Percentiles rank a stretch among this genome's conserved stretches.
These are phyloP conservation scores for Ceratotherium simum DNA, from an alignment of 2,113 vertebrate species.

Conservation along the genomic window DNA sequence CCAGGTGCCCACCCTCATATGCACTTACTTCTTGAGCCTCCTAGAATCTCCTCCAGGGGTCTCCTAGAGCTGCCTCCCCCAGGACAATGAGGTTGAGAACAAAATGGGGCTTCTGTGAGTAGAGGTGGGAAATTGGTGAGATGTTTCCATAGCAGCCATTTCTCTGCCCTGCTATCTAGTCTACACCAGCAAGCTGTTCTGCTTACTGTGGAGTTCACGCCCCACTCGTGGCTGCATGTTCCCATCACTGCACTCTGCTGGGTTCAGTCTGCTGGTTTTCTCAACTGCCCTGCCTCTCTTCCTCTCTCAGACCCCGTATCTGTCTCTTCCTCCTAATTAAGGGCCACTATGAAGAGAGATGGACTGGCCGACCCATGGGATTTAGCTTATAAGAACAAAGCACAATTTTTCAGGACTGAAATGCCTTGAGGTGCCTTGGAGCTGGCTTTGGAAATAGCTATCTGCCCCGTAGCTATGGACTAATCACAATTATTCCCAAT, in stretches of 20 bases:
- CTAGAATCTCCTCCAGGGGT: not conserved
- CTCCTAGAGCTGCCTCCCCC: not conserved
- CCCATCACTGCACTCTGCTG: not conserved
- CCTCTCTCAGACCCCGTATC: not conserved
- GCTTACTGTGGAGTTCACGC: not conserved
- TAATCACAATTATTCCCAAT: not conserved
- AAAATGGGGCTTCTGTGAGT: not conserved
- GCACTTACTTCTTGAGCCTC: not conserved
- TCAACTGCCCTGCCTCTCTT: not conserved
- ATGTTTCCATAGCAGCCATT: not conserved
- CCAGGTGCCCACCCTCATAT: not conserved
- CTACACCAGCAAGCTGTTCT: not conserved
- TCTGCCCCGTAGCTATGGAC: not conserved
- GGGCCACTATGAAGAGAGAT: slow-evolving; percentile 48
- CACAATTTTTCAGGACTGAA: slow-evolving; percentile 79
- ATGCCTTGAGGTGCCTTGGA: slow-evolving; percentile 81
- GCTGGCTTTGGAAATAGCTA: slow-evolving; percentile 70
- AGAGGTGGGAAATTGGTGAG: slow-evolving; percentile 8
- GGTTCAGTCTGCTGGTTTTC: not conserved
- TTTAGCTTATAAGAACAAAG: slow-evolving; percentile 68
- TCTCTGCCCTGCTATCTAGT: not conserved
- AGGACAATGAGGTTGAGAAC: not conserved
- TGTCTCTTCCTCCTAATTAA: slow-evolving; percentile 54
- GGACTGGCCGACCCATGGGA: slow-evolving; percentile 36
- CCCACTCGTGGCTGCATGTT: not conserved